A percentile compares a stretch with the other conserved stretches of the same genome.
phyloP scores from a whole-genome alignment of 2,113 vertebrate species.

The Axis porcinus region DNA sequence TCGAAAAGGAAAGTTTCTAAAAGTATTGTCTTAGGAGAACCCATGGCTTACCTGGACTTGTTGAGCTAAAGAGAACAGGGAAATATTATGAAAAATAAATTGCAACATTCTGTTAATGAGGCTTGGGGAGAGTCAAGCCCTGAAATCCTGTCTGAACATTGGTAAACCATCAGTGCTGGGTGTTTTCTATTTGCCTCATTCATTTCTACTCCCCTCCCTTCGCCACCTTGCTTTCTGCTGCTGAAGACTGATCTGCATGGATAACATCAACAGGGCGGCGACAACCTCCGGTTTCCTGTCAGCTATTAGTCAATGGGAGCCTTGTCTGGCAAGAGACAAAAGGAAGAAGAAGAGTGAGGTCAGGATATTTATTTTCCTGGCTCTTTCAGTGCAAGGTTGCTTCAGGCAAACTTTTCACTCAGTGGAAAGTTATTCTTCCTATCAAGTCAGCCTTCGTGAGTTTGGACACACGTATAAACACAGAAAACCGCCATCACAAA shows the following conservation, averaged over 20 bases:
- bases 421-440: background rate
- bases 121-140: background rate
- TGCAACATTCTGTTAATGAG: background rate
- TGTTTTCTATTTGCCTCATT: background rate
- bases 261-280: background rate
- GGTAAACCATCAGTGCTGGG: background rate
- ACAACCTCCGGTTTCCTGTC: background rate
- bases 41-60: background rate
- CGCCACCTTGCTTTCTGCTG: background rate
- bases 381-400: background rate
- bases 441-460: background rate
- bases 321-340: background rate
- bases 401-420: background rate
- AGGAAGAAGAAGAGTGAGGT: background rate
- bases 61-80: background rate
- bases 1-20: background rate
- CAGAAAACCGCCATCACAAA: background rate
- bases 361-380: background rate
- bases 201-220: background rate
- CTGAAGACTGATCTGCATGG: background rate
- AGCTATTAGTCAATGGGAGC: background rate
- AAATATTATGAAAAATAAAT: background rate
- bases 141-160: background rate
- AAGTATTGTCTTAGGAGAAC: background rate
- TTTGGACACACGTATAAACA: background rate